Evolutionary conservation across 2,797 vertebrate genomes (phyloP).

Genomic region (Arnoldichthys spilopterus): DNA sequence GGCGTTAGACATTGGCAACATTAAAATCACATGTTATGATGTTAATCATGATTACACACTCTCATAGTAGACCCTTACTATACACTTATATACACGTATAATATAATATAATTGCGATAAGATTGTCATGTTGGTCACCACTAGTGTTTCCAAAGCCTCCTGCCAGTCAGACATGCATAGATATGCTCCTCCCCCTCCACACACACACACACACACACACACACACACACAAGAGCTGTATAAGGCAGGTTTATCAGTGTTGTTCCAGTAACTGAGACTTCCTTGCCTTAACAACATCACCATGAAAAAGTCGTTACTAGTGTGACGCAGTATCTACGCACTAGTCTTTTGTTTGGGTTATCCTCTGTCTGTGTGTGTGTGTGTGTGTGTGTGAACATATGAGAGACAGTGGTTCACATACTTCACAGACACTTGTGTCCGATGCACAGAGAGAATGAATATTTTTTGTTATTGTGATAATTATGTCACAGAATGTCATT

Average conservation of each 20-base stretch:
- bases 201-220: constrained; percentile 5
- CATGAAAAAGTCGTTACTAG: constrained; percentile 64
- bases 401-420: neutral
- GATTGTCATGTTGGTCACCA: no score
- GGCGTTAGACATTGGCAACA: no score
- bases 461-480: no score
- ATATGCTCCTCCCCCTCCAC: neutral
- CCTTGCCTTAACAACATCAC: constrained; percentile 73
- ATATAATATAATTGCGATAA: no score
- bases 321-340: constrained; percentile 61
- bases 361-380: constrained; percentile 22
- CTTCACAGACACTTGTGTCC: neutral
- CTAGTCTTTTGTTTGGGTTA: constrained; percentile 50
- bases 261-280: constrained; percentile 78
- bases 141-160: no score
- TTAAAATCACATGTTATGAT: no score
- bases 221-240: neutral
- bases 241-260: constrained; percentile 78
- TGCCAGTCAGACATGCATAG: constrained; percentile 32
- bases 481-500: no score
- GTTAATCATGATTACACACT: no score
- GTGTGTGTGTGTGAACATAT: neutral
- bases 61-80: no score
- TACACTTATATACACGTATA: no score
- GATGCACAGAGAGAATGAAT: neutral